Conservation (phyloP, 2,113 vertebrate species). For the Pipa parva region DNA sequence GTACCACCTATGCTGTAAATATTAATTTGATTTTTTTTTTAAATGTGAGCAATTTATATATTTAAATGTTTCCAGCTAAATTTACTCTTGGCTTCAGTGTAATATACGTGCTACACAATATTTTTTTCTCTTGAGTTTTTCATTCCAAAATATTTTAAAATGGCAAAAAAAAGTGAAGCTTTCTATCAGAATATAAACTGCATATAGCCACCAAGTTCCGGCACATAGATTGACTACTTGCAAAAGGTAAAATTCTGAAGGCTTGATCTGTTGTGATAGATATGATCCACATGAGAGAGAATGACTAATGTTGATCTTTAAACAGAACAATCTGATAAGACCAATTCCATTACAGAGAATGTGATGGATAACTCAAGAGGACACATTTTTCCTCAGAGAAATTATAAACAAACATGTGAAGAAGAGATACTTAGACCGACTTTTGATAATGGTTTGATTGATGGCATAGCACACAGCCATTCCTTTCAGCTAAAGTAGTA, state of each 20-base stretch:
- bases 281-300: slow-evolving; percentile 26
- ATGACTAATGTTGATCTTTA: slow-evolving; percentile 44
- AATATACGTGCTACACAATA: too few species aligned
- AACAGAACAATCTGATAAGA: slow-evolving; percentile 29
- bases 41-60: too few species aligned
- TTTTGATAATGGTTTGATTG: slow-evolving; percentile 21
- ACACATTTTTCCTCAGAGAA: slow-evolving; percentile 33
- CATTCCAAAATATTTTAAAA: neutral
- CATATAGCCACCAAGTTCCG: neutral
- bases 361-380: slow-evolving; percentile 28
- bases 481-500: slow-evolving; percentile 7
- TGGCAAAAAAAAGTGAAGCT: neutral
- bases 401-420: slow-evolving; percentile 31
- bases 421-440: slow-evolving; percentile 40
- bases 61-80: too few species aligned
- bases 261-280: slow-evolving; percentile 33
- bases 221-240: slow-evolving; percentile 9
- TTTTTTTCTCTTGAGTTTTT: neutral
- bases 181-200: neutral
- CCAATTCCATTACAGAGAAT: slow-evolving; percentile 30
- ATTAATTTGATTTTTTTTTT: too few species aligned
- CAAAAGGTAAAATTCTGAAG: slow-evolving; percentile 43
- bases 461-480: slow-evolving; percentile 10
- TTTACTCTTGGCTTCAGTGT: too few species aligned
- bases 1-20: too few species aligned